phyloP scores from a whole-genome alignment of 2,888 invertebrate genomes.

The Ephialtes manifestator region DNA sequence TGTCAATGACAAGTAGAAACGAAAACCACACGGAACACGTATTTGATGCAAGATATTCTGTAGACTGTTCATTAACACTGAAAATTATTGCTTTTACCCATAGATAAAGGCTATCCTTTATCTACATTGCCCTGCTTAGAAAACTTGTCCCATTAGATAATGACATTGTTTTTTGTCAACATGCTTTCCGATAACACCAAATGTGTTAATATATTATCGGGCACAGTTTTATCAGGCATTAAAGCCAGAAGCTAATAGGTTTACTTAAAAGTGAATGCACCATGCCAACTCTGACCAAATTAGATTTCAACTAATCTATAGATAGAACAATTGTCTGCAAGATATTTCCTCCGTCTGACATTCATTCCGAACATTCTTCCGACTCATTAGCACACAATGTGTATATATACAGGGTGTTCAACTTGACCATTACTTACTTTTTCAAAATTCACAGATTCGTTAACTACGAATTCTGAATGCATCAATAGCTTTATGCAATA shows the following conservation, averaged over 20 bases:
- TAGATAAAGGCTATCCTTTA: background rate
- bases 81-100: background rate
- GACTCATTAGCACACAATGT: background rate
- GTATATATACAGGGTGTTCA: background rate
- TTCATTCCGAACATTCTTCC: background rate
- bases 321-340: slow-evolving; percentile 49
- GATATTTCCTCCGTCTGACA: slow-evolving; percentile 1
- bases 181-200: background rate
- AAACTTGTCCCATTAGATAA: slow-evolving; percentile 16
- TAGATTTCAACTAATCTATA: slow-evolving; percentile 47
- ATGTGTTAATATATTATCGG: background rate
- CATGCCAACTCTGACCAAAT: slow-evolving; percentile 53
- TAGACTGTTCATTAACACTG: slow-evolving; percentile 1
- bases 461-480: background rate
- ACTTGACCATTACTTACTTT: background rate
- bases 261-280: slow-evolving; percentile 10
- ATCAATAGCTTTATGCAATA: background rate
- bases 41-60: background rate
- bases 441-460: background rate
- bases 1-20: slow-evolving; percentile 55
- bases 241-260: slow-evolving; percentile 4
- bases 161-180: background rate
- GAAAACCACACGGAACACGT: background rate
- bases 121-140: background rate
- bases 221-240: background rate